Base-by-base conservation (phyloP, 2,888 invertebrate species). In the Atrina japonica region DNA sequence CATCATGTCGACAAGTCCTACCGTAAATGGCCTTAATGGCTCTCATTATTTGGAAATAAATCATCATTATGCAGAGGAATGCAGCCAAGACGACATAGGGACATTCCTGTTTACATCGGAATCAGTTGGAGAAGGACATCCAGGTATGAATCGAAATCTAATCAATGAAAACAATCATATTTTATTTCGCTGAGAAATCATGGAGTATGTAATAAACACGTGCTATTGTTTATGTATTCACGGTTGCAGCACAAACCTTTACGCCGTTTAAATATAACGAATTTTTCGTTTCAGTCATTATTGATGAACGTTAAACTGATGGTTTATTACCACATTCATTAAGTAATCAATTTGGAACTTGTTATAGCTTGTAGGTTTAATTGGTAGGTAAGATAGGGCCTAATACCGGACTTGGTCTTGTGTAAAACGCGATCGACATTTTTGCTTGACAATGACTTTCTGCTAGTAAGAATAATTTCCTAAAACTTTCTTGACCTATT, bases 61-160 rank as follows among this genome's bases (percentile, higher is more conserved):
- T 65, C 76, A 84, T 18, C 86, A 87, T 75, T 85, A 85, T 64
- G 86, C 87, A 40, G 86, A 86, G 68, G 84, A 86, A 71, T 86
- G 85, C 79, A 86, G 86, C 60, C 86, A 87, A 66, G 86, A 87
- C 74, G 87, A 87, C 66, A 81, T 85, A 43, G 86, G 85, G 43
- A 77, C 83, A 30, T 91, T 91, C 73, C 81, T 90, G 29, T 91
- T 91, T 70, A 90, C 91, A 35, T 90, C 90, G 18, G 91, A 91
- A 81, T 90, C 90, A n/a, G 91, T 91, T 21, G 90, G 90, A 58
- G 91, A 91, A 78, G 91, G 91, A 29, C 90, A 91, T 75, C 90
- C 91, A 78, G 90, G 89, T 89, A 83, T 5, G 35, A 35, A 7
- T 35, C 35, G 11, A 35, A 7, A 11, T 7, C 11, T 35, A 35